Evolutionary conservation across 2,113 vertebrate genomes (phyloP), one percentile per base, ranked within the genome.

Genomic region (Varanus komodoensis): DNA sequence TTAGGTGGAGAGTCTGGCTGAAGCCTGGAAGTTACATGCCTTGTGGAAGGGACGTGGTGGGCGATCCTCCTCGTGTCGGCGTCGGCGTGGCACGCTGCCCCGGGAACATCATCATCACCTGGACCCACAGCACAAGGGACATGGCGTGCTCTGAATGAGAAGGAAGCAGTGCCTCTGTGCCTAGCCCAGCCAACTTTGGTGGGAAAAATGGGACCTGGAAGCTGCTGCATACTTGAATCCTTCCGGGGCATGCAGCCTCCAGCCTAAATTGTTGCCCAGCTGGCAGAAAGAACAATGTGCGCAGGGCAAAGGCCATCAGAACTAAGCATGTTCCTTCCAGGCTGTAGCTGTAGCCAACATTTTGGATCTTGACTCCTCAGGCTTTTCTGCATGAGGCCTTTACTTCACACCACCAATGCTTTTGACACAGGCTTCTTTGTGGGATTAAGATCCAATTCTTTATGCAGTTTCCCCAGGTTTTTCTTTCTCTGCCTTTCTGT

Each of bases 1-100:
- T 34, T 89, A 97, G 97, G 95, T 95, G 80, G 96, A 96, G 74
- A 94, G 94, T 86, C 95, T 97, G 25, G 96, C 95, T 52, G 96
- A 97, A 75, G 96, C 96, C 44, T 97, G 97, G 97, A 97, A 95
- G 79, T 96, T 94, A 61, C 97, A 96, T 71, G 95, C 96, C 34
- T 89, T 97, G 86, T 91, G 93, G 83, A 96, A 96, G 84, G 92
- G 95, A 15, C 88, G 91, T 21, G 81, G 84, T 8, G 84, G 77
- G 15, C 90, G 52, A 8, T 50, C 91, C 21, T 86, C 90, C n/a
- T 90, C 79, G 21, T 95, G 94, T 86, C 95, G 91, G 48, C 93
- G 96, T 19, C 95, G 96, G 78, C 94, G 68, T 87, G 97, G 97
- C 27, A 97, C 96, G 1, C 38, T 94, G 34, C 89, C 93, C 15